These are phyloP conservation scores for Sitophilus oryzae DNA, from an alignment of 1,140 invertebrate genomes.

Conservation along the genomic window DNA sequence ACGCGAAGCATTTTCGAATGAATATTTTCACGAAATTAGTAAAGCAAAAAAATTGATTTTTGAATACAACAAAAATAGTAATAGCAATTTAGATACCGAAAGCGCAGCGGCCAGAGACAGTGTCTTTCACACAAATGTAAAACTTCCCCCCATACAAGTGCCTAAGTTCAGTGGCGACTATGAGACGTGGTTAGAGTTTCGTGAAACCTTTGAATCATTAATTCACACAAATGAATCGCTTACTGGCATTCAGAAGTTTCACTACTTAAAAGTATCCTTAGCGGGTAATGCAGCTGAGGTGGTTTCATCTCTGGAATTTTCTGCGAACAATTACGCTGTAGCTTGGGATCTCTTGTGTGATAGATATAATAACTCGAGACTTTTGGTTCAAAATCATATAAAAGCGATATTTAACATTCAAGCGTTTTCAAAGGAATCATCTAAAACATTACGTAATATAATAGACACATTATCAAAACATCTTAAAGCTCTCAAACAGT, in stretches of 20 bases:
- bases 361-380: slow-evolving; percentile 17
- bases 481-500: no score
- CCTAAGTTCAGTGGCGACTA: slow-evolving; percentile 20
- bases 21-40: no score
- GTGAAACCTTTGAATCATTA: slow-evolving; percentile 22
- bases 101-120: no score
- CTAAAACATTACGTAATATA: neutral
- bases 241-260: slow-evolving; percentile 16
- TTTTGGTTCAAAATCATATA: slow-evolving; percentile 20
- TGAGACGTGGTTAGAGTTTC: slow-evolving; percentile 22
- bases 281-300: slow-evolving; percentile 6
- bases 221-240: slow-evolving; percentile 16
- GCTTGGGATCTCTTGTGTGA: slow-evolving; percentile 20
- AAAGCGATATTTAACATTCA: slow-evolving; percentile 13
- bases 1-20: no score
- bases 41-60: no score
- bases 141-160: slow-evolving; percentile 19
- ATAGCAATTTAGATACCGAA: no score
- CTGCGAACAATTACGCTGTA: slow-evolving; percentile 16
- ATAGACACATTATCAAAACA: neutral
- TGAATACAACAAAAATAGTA: no score
- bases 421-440: slow-evolving; percentile 8
- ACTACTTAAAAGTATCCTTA: slow-evolving; percentile 20
- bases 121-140: no score
- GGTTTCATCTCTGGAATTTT: slow-evolving; percentile 15